Conservation (phyloP, 2,888 invertebrate species). For the Lamellibrachia satsuma region DNA sequence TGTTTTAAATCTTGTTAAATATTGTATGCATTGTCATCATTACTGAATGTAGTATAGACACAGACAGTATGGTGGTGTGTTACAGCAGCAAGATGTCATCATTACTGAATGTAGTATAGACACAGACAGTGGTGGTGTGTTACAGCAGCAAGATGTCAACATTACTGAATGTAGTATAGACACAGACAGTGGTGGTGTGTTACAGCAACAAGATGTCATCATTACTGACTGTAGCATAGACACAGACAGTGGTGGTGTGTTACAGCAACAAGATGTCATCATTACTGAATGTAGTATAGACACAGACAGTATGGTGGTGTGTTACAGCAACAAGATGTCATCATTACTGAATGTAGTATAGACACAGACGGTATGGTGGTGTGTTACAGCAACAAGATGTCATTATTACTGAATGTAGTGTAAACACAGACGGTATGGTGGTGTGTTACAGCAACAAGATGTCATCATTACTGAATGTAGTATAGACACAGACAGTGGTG, state of each 20-base stretch:
- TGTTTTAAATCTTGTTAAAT: too few relatives aligned
- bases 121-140: neutral
- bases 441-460: neutral
- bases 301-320: neutral
- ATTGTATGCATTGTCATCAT: too few relatives aligned
- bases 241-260: neutral
- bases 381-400: neutral
- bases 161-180: too few relatives aligned
- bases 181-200: neutral
- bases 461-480: too few relatives aligned
- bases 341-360: too few relatives aligned
- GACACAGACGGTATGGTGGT: neutral
- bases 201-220: neutral
- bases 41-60: too few relatives aligned
- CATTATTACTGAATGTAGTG: too few relatives aligned
- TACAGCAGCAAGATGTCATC: neutral
- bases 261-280: neutral
- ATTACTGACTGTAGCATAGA: too few relatives aligned
- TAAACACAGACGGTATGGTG: neutral
- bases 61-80: neutral
- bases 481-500: neutral
- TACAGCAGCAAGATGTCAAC: neutral
- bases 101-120: too few relatives aligned
- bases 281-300: too few relatives aligned
- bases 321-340: neutral